Percentiles rank a stretch among this genome's conserved stretches.
Conservation (phyloP, 2,797 vertebrate species). For the Champsocephalus gunnari region DNA sequence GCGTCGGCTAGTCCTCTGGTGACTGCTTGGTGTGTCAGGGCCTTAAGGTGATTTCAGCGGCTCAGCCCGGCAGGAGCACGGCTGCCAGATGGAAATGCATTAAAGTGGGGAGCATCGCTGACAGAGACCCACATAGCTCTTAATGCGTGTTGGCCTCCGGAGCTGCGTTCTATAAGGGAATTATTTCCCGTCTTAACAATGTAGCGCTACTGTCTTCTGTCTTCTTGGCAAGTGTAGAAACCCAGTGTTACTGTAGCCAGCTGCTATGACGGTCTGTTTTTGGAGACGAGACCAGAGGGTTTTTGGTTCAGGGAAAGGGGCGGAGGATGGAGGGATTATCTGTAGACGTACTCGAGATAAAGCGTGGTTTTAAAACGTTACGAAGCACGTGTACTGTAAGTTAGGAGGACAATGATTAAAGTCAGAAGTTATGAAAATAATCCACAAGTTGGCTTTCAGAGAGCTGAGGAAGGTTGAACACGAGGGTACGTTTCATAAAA, state of each 20-base stretch:
- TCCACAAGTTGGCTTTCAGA: neutral
- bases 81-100: no score
- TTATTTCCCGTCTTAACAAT: slow-evolving; percentile 37
- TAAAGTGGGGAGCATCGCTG: neutral
- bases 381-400: slow-evolving; percentile 29
- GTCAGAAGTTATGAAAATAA: slow-evolving; percentile 36
- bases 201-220: slow-evolving; percentile 65
- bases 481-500: slow-evolving; percentile 37
- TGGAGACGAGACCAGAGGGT: slow-evolving; percentile 53
- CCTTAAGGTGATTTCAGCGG: no score
- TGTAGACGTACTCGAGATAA: slow-evolving; percentile 22
- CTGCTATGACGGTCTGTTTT: slow-evolving; percentile 66
- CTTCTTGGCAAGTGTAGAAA: slow-evolving; percentile 49
- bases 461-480: slow-evolving; percentile 8
- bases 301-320: slow-evolving; percentile 37
- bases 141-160: slow-evolving; percentile 43
- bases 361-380: slow-evolving; percentile 41
- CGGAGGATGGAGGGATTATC: slow-evolving; percentile 66
- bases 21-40: no score
- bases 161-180: slow-evolving; percentile 34
- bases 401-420: slow-evolving; percentile 38
- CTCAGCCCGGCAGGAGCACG: no score
- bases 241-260: slow-evolving; percentile 62
- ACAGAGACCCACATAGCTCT: slow-evolving; percentile 32
- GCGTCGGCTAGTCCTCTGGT: no score